Percentiles rank a stretch among this genome's conserved stretches.
phyloP scores from a whole-genome alignment of 2,888 invertebrate genomes.

The Matsumyia berberina region DNA sequence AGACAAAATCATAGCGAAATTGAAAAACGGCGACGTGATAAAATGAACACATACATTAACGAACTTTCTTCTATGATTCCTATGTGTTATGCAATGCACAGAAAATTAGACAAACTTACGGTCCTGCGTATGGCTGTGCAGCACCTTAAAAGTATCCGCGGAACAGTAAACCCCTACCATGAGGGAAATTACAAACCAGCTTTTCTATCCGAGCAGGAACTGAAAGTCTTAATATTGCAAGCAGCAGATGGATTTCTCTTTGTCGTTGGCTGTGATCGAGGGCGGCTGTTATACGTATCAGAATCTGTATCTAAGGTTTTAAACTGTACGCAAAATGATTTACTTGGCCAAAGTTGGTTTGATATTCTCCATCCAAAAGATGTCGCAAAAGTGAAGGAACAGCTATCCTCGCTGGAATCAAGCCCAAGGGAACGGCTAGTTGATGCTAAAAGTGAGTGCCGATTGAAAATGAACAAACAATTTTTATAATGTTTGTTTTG shows the following conservation, averaged over 20 bases:
- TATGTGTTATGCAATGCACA: conserved; percentile 96
- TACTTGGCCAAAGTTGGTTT: conserved; percentile 96
- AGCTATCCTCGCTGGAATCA: conserved; percentile 94
- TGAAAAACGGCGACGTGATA: conserved; percentile 96
- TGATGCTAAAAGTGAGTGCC: conserved; percentile 92
- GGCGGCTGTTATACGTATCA: conserved; percentile 94
- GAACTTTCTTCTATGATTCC: conserved; percentile 96
- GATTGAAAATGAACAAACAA: conserved; percentile 1
- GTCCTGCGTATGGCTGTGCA: conserved; percentile 96
- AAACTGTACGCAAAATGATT: conserved; percentile 93
- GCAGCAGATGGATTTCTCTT: conserved; percentile 96
- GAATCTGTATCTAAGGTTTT: conserved; percentile 93
- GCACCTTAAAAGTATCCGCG: conserved; percentile 91
- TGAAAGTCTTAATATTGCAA: conserved; percentile 93
- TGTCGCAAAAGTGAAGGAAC: conserved; percentile 97
- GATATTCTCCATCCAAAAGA: conserved; percentile 98
- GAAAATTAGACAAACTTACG: conserved; percentile 97
- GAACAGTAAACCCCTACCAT: conserved; percentile 90
- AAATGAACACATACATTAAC: conserved; percentile 97
- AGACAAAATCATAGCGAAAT: conserved; percentile 99
- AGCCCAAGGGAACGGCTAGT: conserved; percentile 94
- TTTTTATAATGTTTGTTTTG: background rate
- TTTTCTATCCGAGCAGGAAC: conserved; percentile 93
- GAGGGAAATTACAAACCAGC: conserved; percentile 91
- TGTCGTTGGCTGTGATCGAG: conserved; percentile 96